phyloP scores from a whole-genome alignment of 2,888 invertebrate species.

The Melieria picta region DNA sequence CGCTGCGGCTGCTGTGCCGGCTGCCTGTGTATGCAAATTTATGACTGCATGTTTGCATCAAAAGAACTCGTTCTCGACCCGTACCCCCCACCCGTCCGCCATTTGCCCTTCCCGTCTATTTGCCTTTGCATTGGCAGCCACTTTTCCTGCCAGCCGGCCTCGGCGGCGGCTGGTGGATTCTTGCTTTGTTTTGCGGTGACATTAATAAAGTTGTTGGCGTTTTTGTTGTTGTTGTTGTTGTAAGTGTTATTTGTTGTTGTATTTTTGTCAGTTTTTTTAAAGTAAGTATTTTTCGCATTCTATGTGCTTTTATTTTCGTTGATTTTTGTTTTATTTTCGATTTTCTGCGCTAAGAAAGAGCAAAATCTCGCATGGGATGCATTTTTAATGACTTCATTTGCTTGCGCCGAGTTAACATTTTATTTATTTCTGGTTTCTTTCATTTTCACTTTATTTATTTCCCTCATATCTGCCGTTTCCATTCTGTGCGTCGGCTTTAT shows the following conservation, averaged over 20 bases:
- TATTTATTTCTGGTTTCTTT: no score
- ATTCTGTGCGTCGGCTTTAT: no score
- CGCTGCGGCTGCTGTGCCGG: conserved; percentile 5
- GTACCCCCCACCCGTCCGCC: no score
- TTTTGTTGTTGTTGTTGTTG: conserved; percentile 22
- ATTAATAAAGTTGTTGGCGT: conserved; percentile 35
- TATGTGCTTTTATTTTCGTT: conserved; percentile 12
- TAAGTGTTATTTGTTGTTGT: neutral
- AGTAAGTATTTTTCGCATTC: conserved; percentile 12
- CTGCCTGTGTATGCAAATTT: conserved; percentile 32
- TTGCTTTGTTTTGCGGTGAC: conserved; percentile 18
- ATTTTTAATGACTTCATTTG: conserved; percentile 36
- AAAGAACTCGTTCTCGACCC: conserved; percentile 21
- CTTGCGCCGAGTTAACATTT: conserved; percentile 25
- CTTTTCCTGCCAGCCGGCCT: no score
- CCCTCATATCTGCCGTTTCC: no score
- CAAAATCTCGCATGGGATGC: neutral
- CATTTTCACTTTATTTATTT: no score
- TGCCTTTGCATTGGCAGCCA: neutral
- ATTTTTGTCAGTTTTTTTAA: conserved; percentile 21
- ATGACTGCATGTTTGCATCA: conserved; percentile 30
- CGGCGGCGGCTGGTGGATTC: no score
- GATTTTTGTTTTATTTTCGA: conserved; percentile 9
- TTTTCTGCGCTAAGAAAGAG: conserved; percentile 16
- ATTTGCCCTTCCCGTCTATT: neutral